Percentiles rank a stretch among this genome's conserved stretches.
Conservation (phyloP, 2,113 vertebrate species). For the Psittacula cyanocephala region DNA sequence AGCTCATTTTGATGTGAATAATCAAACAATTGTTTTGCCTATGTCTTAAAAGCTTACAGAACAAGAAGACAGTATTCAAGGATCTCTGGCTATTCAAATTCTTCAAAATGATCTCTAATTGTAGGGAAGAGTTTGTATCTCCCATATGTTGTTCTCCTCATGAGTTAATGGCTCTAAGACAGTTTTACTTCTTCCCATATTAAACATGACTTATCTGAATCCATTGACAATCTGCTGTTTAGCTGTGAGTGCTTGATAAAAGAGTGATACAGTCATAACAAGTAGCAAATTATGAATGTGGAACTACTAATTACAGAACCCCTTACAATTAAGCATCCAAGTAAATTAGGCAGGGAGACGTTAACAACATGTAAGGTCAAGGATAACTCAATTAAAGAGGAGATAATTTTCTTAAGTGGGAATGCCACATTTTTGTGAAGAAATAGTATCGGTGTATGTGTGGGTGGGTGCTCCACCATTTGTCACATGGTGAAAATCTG, state of each 20-base stretch:
- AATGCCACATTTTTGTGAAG: conserved; percentile 66
- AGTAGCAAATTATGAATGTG: conserved; percentile 73
- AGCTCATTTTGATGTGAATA: conserved; percentile 43
- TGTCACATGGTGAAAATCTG: conserved; percentile 61
- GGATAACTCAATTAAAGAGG: conserved; percentile 76
- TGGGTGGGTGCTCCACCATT: not conserved
- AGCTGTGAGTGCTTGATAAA: conserved; percentile 73
- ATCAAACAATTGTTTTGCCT: conserved; percentile 40
- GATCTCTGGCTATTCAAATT: conserved; percentile 57
- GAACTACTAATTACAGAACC: conserved; percentile 77
- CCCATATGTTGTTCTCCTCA: conserved; percentile 67
- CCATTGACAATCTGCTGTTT: conserved; percentile 78
- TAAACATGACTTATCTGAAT: conserved; percentile 72
- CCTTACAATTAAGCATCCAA: conserved; percentile 76
- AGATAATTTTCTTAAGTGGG: conserved; percentile 69
- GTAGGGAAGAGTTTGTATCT: conserved; percentile 57
- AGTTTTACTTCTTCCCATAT: conserved; percentile 63
- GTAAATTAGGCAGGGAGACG: conserved; percentile 77
- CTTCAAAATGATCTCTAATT: conserved; percentile 68
- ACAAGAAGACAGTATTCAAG: conserved; percentile 47
- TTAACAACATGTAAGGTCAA: conserved; percentile 79
- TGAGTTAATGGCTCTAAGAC: conserved; percentile 71
- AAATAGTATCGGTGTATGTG: not conserved
- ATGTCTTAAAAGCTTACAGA: conserved; percentile 33
- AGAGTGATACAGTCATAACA: conserved; percentile 72